Evolutionary conservation across 2,888 invertebrate genomes (phyloP).

Genomic region (Protula sp.): DNA sequence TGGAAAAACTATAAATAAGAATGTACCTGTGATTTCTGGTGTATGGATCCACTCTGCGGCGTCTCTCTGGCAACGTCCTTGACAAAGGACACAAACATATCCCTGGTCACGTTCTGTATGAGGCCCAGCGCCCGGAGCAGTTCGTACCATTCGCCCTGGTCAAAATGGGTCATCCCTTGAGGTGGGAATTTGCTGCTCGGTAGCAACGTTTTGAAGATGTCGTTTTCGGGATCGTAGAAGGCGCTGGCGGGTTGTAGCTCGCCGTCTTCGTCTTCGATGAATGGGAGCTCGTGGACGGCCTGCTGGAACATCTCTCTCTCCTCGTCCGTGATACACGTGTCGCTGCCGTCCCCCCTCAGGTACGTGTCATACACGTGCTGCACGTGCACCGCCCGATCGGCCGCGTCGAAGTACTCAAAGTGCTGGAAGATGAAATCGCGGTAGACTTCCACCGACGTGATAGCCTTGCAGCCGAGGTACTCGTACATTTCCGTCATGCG

Average conservation of each 20-base stretch:
- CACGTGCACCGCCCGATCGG: constrained; percentile 20
- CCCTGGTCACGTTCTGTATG: constrained; percentile 12
- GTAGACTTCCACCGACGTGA: constrained; percentile 23
- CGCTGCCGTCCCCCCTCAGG: constrained; percentile 8
- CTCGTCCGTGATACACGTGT: not conserved
- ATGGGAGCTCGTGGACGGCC: constrained; percentile 17
- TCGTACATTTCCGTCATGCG: constrained; percentile 14
- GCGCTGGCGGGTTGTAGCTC: constrained; percentile 19
- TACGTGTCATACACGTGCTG: constrained; percentile 20
- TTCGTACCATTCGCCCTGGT: constrained; percentile 16
- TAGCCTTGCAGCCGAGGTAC: constrained; percentile 19
- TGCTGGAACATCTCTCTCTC: constrained; percentile 15
- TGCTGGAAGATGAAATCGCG: constrained; percentile 27
- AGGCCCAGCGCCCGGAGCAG: constrained; percentile 20
- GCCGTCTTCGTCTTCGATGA: constrained; percentile 23
- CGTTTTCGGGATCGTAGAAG: constrained; percentile 28
- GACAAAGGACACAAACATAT: constrained; percentile 20
- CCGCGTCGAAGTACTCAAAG: constrained; percentile 23
- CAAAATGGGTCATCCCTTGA: constrained; percentile 9
- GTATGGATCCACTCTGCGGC: no score
- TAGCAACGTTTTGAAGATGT: constrained; percentile 27
- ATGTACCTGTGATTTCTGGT: no score
- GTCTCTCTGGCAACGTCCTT: no score
- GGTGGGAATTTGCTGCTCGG: constrained; percentile 25
- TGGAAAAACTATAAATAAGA: no score